Conservation (phyloP, 1,140 invertebrate species). For the Trichonephila inaurata region DNA sequence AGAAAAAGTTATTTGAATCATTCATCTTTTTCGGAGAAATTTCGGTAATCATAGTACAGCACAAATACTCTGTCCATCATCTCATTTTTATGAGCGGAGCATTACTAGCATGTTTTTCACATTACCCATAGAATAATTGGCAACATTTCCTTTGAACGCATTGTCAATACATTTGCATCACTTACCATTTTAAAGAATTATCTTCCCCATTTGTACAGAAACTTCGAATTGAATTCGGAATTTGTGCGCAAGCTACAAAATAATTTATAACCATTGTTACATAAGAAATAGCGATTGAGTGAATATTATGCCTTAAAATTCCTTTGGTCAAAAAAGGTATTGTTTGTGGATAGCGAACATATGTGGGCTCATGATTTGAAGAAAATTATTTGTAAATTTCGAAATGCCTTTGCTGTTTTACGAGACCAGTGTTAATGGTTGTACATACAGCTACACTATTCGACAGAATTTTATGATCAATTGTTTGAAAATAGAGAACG, state of each 20-base stretch:
- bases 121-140: too few species aligned
- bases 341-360: neutral
- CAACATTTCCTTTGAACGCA: too few species aligned
- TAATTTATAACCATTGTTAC: neutral
- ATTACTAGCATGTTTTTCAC: too few species aligned
- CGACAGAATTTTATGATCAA: neutral
- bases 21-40: too few species aligned
- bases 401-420: neutral
- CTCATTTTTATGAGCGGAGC: too few species aligned
- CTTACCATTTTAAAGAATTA: neutral
- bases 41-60: too few species aligned
- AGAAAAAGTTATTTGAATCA: too few species aligned
- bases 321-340: neutral
- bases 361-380: neutral
- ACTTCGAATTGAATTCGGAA: neutral
- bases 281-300: neutral
- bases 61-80: too few species aligned
- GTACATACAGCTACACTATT: neutral
- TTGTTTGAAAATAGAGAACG: neutral
- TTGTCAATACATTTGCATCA: too few species aligned
- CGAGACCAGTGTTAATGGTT: neutral
- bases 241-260: neutral
- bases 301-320: neutral
- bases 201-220: neutral
- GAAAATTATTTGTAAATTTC: neutral